Evolutionary conservation across 2,888 invertebrate species (phyloP).

Genomic region (Aphodius granarius): DNA sequence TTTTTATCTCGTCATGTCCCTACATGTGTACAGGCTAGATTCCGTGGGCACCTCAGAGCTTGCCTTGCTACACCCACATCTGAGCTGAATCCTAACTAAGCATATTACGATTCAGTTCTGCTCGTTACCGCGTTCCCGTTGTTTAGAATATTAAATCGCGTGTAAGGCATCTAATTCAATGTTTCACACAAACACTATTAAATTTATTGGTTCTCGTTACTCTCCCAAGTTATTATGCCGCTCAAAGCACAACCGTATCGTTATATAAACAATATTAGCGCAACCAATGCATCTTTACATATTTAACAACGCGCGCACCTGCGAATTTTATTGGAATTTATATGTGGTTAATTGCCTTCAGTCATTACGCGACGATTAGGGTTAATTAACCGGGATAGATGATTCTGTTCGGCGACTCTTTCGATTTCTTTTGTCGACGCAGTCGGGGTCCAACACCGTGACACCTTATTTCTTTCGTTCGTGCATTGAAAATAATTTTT

Average conservation of each 20-base stretch:
- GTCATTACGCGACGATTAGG: background rate
- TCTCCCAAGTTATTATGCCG: background rate
- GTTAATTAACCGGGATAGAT: background rate
- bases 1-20: background rate
- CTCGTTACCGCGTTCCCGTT: background rate
- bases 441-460: background rate
- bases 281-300: background rate
- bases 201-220: background rate
- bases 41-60: background rate
- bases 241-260: background rate
- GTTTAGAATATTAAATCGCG: background rate
- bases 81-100: slow-evolving; percentile 12
- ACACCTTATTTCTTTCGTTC: background rate
- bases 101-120: slow-evolving; percentile 6
- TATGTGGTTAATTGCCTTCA: background rate
- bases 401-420: background rate
- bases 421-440: background rate
- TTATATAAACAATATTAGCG: background rate
- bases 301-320: background rate
- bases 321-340: background rate
- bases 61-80: slow-evolving; percentile 5
- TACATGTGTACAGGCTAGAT: background rate
- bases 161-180: background rate
- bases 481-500: background rate
- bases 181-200: background rate